Base-by-base conservation (phyloP, 2,888 invertebrate species). In the Ethmia dodecea region DNA sequence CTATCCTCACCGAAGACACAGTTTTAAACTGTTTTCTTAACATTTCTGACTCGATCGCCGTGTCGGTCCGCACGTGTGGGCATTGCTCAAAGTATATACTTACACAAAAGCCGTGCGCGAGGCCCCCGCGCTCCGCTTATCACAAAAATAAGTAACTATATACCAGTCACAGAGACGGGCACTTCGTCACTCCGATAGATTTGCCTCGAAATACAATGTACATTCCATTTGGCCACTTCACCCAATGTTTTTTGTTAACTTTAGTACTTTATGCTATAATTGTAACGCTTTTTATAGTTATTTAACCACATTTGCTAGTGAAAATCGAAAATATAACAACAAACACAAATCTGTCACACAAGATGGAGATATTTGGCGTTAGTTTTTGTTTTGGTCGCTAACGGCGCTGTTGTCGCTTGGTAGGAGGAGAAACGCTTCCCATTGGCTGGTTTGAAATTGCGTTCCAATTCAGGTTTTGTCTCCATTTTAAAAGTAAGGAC, bases 301-400 rank as follows among this genome's bases (percentile, higher is more conserved):
- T 69, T 66, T 69, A 64, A 50, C 59, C 57, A 71, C 64, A 76
- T 67, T 74, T 71, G 52, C 54, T 55, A 55, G 61, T 50, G 64
- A 77, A 77, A 72, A 75, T 64, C 71, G 70, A 61, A 72, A 81
- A 74, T 78, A 64, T 71, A 79, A 76, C 80, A 86, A 87, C 86
- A 87, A 86, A 87, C 87, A 86, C 87, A 88, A 88, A 88, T 88
- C 89, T 89, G 88, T 80, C 88, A 89, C 77, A 80, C 86, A 89
- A 89, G 86, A 89, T 89, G 89, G 89, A 89, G 88, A 88, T 88
- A 88, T 83, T 88, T 84, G 79, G 81, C 71, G 69, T 63, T 80
- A 86, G 80, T 88, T 86, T 69, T 50, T 61, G 58, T 72, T 76
- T 72, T 61, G 63, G 49, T 64, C 88, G 75, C 78, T 35, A 60